phyloP scores from a whole-genome alignment of 1,140 invertebrate genomes.

The Leucophenga varia region DNA sequence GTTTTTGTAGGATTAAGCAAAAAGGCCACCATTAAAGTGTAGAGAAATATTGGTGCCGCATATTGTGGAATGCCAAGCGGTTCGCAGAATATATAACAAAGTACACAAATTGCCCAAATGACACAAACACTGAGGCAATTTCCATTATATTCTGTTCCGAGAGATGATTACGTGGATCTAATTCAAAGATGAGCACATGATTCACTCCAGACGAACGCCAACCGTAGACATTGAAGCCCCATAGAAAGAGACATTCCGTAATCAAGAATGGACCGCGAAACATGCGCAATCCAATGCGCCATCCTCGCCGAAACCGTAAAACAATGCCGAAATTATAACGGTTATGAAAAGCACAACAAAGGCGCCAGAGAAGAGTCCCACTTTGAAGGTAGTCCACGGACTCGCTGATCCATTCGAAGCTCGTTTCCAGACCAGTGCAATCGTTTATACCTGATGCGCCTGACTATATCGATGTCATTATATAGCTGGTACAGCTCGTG shows the following conservation, averaged over 20 bases:
- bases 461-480: no score
- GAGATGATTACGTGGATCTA: constrained; percentile 85
- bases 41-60: constrained; percentile 73
- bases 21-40: constrained; percentile 70
- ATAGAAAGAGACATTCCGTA: constrained; percentile 80
- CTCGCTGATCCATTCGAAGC: no score
- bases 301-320: constrained; percentile 51
- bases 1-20: constrained; percentile 80
- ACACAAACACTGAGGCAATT: constrained; percentile 81
- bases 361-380: constrained; percentile 79
- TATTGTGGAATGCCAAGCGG: constrained; percentile 76
- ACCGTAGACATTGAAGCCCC: constrained; percentile 87
- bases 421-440: no score
- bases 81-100: constrained; percentile 69
- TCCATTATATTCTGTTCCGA: constrained; percentile 88
- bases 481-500: no score
- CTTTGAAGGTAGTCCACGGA: constrained; percentile 83
- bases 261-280: constrained; percentile 83
- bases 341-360: constrained; percentile 77
- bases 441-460: no score
- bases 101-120: constrained; percentile 75
- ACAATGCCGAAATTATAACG: constrained; percentile 70
- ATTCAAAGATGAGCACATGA: constrained; percentile 91
- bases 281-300: constrained; percentile 64
- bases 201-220: constrained; percentile 82